A percentile compares a stretch with the other conserved stretches of the same genome.
These are phyloP conservation scores for Heliconius charithonia DNA, from an alignment of 2,888 invertebrate species.

Conservation along the genomic window DNA sequence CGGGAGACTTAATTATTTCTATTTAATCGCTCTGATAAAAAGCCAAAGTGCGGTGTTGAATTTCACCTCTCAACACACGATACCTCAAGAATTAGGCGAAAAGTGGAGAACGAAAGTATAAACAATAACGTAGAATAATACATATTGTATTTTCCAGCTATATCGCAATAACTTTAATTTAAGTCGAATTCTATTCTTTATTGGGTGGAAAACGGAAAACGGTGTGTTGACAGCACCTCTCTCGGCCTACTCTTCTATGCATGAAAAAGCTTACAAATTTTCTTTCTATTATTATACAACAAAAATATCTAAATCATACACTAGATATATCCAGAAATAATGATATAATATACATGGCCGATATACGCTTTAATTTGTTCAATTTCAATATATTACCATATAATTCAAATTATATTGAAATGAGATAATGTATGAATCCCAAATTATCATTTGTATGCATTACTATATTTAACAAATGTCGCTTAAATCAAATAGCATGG, in stretches of 20 bases:
- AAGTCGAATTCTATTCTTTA: too few relatives aligned
- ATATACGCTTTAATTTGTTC: not conserved
- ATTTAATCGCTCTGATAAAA: not conserved
- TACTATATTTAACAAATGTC: slow-evolving; percentile 7
- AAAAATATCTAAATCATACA: not conserved
- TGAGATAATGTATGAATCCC: slow-evolving; percentile 8
- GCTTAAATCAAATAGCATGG: slow-evolving; percentile 21
- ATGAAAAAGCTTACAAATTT: not conserved
- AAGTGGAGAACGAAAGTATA: not conserved
- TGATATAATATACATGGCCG: not conserved
- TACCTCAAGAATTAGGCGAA: not conserved
- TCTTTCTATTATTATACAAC: not conserved
- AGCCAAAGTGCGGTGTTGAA: not conserved
- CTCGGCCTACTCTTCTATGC: not conserved
- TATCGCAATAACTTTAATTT: too few relatives aligned
- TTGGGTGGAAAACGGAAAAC: too few relatives aligned
- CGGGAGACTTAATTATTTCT: accelerated
- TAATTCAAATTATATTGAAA: slow-evolving; percentile 23
- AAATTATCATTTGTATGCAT: slow-evolving; percentile 21
- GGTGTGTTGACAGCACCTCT: too few relatives aligned
- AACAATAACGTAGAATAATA: not conserved
- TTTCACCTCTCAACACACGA: not conserved
- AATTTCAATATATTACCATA: slow-evolving; percentile 21
- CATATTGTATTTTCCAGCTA: not conserved
- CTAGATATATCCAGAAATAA: not conserved